A percentile compares a stretch with the other conserved stretches of the same genome.
Evolutionary conservation across 2,888 invertebrate species (phyloP).

Genomic region (Acanthopleura granulata): DNA sequence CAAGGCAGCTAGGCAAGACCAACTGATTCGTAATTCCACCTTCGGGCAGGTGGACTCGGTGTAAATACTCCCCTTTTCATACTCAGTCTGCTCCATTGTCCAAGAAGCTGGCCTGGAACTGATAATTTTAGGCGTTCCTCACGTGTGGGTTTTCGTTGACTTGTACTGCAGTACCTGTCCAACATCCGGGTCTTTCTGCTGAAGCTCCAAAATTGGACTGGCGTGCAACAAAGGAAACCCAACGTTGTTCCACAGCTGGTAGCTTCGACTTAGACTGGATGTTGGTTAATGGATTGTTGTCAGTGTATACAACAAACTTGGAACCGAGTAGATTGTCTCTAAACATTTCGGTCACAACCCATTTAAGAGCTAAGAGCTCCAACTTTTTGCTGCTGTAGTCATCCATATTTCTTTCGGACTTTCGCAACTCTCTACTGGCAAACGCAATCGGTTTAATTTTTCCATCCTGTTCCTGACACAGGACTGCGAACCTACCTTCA

Average conservation of each 20-base stretch:
- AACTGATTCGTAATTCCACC: conserved; percentile 7
- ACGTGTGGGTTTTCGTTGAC: too few relatives aligned
- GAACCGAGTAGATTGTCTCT: conserved; percentile 26
- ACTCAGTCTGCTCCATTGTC: conserved; percentile 9
- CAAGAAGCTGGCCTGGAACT: too few relatives aligned
- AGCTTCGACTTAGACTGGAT: conserved; percentile 23
- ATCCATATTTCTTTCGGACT: conserved; percentile 24
- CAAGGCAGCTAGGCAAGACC: conserved; percentile 19
- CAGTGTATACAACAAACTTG: conserved; percentile 27
- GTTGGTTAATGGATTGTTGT: conserved; percentile 28
- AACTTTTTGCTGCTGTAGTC: conserved; percentile 33
- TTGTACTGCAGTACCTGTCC: too few relatives aligned
- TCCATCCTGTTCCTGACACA: conserved; percentile 26
- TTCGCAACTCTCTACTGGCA: conserved; percentile 25
- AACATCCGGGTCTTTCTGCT: too few relatives aligned
- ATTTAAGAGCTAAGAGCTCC: conserved; percentile 34
- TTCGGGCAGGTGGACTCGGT: neutral
- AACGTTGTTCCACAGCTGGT: conserved; percentile 30
- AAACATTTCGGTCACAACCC: conserved; percentile 34
- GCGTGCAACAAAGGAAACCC: too few relatives aligned
- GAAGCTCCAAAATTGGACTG: too few relatives aligned
- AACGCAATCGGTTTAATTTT: conserved; percentile 28
- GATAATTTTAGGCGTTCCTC: too few relatives aligned
- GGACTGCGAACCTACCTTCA: conserved; percentile 28
- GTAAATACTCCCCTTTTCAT: conserved; percentile 6